Evolutionary conservation across 2,888 invertebrate species (phyloP).

Genomic region (Thyatira batis): DNA sequence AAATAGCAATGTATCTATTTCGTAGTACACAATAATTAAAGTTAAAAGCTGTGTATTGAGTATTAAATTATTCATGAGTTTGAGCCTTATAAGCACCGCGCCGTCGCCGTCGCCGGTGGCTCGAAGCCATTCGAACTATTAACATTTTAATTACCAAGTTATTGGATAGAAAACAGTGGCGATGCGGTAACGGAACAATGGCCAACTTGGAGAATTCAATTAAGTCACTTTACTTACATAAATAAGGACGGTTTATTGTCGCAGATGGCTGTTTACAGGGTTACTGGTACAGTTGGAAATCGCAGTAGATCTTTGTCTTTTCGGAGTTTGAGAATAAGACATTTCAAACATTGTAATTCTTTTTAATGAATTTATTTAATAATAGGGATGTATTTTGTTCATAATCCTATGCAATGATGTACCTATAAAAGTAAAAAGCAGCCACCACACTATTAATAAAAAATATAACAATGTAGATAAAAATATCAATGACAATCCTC

Average conservation of each 20-base stretch:
- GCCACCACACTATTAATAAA: too few relatives aligned
- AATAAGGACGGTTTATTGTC: not conserved
- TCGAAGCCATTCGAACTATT: conserved; percentile 28
- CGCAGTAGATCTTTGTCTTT: not conserved
- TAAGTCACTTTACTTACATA: not conserved
- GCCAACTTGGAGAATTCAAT: not conserved
- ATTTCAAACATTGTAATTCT: not conserved
- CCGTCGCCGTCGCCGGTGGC: conserved; percentile 7
- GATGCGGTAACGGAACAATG: conserved; percentile 1
- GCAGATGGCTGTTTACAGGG: not conserved
- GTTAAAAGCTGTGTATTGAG: conserved; percentile 16
- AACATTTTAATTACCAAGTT: conserved; percentile 45
- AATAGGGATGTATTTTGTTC: too few relatives aligned
- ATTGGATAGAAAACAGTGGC: conserved; percentile 11
- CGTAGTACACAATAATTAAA: conserved; percentile 13
- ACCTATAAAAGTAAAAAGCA: too few relatives aligned
- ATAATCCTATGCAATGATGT: too few relatives aligned
- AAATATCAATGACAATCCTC: too few relatives aligned
- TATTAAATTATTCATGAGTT: conserved; percentile 33
- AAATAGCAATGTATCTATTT: not conserved
- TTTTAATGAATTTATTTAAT: too few relatives aligned
- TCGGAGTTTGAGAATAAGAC: not conserved
- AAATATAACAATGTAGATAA: too few relatives aligned
- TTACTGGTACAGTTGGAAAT: not conserved
- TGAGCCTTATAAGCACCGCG: conserved; percentile 7